A percentile compares a stretch with the other conserved stretches of the same genome.
phyloP scores from a whole-genome alignment of 2,797 vertebrate genomes.

The Craterocephalus amniculus region DNA sequence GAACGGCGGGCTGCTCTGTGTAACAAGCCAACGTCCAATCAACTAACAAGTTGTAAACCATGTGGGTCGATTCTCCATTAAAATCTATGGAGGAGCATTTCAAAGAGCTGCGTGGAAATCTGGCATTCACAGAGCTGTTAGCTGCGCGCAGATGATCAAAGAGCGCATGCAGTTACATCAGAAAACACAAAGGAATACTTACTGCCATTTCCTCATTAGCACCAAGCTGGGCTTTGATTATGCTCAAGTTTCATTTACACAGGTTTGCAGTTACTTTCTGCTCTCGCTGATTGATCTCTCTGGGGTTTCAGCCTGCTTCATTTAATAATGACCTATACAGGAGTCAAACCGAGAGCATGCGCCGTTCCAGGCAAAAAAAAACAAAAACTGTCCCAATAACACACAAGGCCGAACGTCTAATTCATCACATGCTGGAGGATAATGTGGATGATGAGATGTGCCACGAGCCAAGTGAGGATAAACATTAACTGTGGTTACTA shows the following conservation, averaged over 20 bases:
- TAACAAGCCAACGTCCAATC: conserved; percentile 6
- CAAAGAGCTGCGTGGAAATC: conserved; percentile 51
- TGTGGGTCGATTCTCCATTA: conserved; percentile 55
- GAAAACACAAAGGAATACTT: conserved; percentile 53
- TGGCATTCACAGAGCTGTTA: conserved; percentile 59
- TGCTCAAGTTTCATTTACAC: conserved; percentile 55
- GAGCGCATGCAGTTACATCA: conserved; percentile 47
- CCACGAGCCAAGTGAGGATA: conserved; percentile 10
- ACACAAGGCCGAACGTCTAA: conserved; percentile 6
- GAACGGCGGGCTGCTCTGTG: conserved; percentile 14
- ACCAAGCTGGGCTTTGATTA: conserved; percentile 57
- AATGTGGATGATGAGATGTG: conserved; percentile 11
- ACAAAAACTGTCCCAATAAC: not conserved
- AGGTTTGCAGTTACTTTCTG: conserved; percentile 46
- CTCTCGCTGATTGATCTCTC: conserved; percentile 33
- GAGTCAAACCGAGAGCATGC: conserved; percentile 22
- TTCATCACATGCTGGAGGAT: conserved; percentile 6
- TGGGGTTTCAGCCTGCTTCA: conserved; percentile 30
- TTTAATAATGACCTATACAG: conserved; percentile 48
- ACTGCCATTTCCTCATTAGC: conserved; percentile 61
- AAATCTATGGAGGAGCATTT: conserved; percentile 56
- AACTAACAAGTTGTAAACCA: conserved; percentile 28
- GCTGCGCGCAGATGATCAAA: conserved; percentile 54
- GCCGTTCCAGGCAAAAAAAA: conserved; percentile 13
- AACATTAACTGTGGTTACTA: conserved; percentile 13